Evolutionary conservation across 2,797 vertebrate genomes (phyloP), one percentile per base, ranked within the genome.

Genomic region (Spinus olivaceus): DNA sequence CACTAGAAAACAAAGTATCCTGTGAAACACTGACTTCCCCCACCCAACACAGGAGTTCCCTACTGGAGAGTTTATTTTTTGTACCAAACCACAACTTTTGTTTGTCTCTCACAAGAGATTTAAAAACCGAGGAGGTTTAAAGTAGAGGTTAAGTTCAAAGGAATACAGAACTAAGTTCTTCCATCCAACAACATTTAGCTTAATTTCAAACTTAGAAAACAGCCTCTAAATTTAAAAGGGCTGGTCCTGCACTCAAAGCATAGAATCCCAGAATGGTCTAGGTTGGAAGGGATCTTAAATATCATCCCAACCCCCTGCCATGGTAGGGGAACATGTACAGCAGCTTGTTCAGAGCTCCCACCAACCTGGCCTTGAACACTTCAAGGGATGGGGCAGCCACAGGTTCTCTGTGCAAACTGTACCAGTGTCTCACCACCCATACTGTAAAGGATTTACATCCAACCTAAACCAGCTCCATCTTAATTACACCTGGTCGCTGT

Each of bases 361-460:
- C 15, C 24, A 53, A 15, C 27, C 25, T 2, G 4, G 6, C 18
- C 17, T 3, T 32, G 7, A 53, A 39, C 30, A 6, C 21, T 42
- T 32, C 23, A 5, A 67, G 14, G 7, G 20, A 72, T 5, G 10
- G 6, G 3, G 18, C 13, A 67, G 4, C 65, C 25, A 64, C 44
- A 44, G 8, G 8, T 15, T 11, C 27, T 17, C 54, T 1, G 4
- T 7, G 17, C 42, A 61, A 7, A 21, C 21, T 3, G 5, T 7
- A 4, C 17, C 67, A 69, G 14, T 8, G 4, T 17, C 54, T 77
- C 67, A 41, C 5, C 35, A 32, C 12, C 4, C 12, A 30, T 23
- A n/a, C 0, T 2, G 0, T 3, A 25, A 67, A 24, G 14, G 14
- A 3, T 6, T 47, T 5, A 13, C 28, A 47, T 3, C 3, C 49